These are phyloP conservation scores for Cyphomyrmex costatus DNA, from an alignment of 1,140 invertebrate species.

Conservation along the genomic window DNA sequence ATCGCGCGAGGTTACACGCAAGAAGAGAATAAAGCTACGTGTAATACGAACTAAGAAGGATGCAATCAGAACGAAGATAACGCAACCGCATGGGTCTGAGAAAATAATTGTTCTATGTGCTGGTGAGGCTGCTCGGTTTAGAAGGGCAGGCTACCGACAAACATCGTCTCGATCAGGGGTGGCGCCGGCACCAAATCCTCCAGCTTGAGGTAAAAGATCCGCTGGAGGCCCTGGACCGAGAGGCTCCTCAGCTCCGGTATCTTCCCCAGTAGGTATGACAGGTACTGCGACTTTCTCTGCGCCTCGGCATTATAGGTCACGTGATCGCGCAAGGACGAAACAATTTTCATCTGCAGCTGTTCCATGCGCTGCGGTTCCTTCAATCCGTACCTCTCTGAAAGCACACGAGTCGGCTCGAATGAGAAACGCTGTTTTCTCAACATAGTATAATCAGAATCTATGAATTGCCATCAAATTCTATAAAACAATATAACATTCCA, in stretches of 20 bases:
- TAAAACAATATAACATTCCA: background rate
- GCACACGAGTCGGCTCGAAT: background rate
- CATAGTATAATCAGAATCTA: background rate
- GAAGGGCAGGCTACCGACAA: slow-evolving; percentile 97
- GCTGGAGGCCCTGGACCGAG: slow-evolving; percentile 96
- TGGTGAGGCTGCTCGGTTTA: slow-evolving; percentile 61
- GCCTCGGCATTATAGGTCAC: slow-evolving; percentile 97
- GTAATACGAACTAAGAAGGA: slow-evolving; percentile 67
- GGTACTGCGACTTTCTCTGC: slow-evolving; percentile 95
- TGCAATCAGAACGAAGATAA: slow-evolving; percentile 60
- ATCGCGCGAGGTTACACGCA: slow-evolving; percentile 66
- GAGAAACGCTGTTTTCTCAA: background rate
- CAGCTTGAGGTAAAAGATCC: slow-evolving; percentile 97
- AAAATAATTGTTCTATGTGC: slow-evolving; percentile 65
- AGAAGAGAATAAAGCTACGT: slow-evolving; percentile 69
- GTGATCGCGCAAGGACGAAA: slow-evolving; percentile 96
- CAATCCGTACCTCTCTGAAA: slow-evolving; percentile 95
- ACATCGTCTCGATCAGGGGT: slow-evolving; percentile 97
- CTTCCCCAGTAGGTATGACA: slow-evolving; percentile 96
- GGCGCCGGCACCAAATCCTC: slow-evolving; percentile 97
- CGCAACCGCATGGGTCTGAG: slow-evolving; percentile 63
- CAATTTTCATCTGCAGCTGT: slow-evolving; percentile 98
- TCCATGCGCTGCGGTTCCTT: slow-evolving; percentile 97
- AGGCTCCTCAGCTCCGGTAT: slow-evolving; percentile 96
- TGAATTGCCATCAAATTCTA: slow-evolving; percentile 1